A percentile compares a stretch with the other conserved stretches of the same genome.
phyloP scores from a whole-genome alignment of 2,888 invertebrate species.

The Coecobrya sp. region DNA sequence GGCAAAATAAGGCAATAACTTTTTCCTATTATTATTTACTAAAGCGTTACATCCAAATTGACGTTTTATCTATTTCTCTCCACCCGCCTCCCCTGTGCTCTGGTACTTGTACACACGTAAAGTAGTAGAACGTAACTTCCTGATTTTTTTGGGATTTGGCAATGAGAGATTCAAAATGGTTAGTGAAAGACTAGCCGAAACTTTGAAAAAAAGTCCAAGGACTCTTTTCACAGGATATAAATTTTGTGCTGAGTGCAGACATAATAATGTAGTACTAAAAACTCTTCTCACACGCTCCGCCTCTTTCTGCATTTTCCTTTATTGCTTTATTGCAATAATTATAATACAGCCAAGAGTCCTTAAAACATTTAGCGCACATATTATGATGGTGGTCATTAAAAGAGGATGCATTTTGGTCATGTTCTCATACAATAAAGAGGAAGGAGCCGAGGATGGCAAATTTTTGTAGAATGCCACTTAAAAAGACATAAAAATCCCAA shows the following conservation, averaged over 20 bases:
- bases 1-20: conserved; percentile 19
- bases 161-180: background rate
- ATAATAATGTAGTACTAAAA: background rate
- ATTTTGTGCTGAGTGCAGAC: background rate
- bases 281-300: conserved; percentile 15
- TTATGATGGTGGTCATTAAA: background rate
- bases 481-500: background rate
- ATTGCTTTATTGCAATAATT: background rate
- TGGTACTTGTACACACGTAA: background rate
- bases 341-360: background rate
- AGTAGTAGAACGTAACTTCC: background rate
- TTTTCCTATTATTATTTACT: conserved; percentile 30
- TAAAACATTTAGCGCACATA: background rate
- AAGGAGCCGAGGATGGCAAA: background rate
- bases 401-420: conserved; percentile 4
- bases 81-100: background rate
- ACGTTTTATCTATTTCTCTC: conserved; percentile 5
- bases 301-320: conserved; percentile 18
- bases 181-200: background rate
- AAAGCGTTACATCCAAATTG: conserved; percentile 29
- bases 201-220: conserved; percentile 47
- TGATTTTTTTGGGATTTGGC: conserved; percentile 6
- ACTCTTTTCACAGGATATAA: conserved; percentile 72
- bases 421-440: no score
- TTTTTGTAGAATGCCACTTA: conserved; percentile 2